These are phyloP conservation scores for Bubalus kerabau DNA, from an alignment of 2,113 vertebrate species.

Conservation along the genomic window DNA sequence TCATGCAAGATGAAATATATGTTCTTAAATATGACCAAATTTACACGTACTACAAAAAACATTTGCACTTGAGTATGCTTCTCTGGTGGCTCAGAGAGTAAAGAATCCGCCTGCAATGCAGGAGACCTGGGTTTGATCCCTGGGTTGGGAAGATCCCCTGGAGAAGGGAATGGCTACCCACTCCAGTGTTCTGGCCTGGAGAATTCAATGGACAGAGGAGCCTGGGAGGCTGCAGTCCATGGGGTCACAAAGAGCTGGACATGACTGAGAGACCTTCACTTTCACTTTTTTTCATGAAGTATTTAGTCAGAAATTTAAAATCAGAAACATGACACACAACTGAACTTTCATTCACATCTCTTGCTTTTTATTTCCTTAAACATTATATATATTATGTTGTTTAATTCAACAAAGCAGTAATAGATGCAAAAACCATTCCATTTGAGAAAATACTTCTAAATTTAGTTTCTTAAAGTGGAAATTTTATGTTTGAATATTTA, in stretches of 20 bases:
- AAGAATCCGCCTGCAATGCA: neutral
- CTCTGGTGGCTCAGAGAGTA: neutral
- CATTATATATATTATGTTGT: neutral
- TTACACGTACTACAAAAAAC: neutral
- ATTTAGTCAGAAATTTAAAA: neutral
- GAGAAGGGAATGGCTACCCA: neutral
- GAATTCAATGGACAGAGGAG: neutral
- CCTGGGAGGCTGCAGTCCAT: neutral
- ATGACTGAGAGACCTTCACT: fast-evolving
- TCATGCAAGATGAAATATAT: neutral
- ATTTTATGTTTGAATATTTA: neutral
- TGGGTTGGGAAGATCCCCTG: neutral
- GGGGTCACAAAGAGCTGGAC: neutral
- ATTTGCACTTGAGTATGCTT: neutral
- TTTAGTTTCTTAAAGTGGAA: neutral
- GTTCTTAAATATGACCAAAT: neutral
- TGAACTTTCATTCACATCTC: neutral
- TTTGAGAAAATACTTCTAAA: neutral
- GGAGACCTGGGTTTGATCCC: neutral
- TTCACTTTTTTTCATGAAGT: neutral
- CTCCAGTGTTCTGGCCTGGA: neutral
- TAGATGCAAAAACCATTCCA: neutral
- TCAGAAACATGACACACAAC: neutral
- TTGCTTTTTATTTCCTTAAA: neutral
- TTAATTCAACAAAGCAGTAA: neutral